phyloP scores from a whole-genome alignment of 2,113 vertebrate genomes.

The Plectropomus leopardus region DNA sequence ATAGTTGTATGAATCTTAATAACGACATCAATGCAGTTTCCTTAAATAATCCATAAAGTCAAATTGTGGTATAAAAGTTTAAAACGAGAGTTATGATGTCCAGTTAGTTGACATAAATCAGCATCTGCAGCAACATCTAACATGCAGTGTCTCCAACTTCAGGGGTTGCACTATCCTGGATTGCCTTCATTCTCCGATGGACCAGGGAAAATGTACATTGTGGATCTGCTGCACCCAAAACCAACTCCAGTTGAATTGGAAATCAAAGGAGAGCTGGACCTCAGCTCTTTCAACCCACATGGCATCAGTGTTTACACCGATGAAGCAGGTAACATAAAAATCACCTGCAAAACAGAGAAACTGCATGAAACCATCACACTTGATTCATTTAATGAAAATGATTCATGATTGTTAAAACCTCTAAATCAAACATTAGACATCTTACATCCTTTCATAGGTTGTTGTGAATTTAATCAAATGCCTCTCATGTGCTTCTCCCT shows the following conservation, averaged over 20 bases:
- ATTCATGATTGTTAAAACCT: no score
- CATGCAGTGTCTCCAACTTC: constrained; percentile 1
- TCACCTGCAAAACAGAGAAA: not conserved
- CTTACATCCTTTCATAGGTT: no score
- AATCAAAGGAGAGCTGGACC: constrained; percentile 62
- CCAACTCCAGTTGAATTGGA: constrained; percentile 58
- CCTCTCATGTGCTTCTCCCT: no score
- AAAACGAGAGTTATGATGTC: not conserved
- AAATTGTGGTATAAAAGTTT: not conserved
- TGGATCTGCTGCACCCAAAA: constrained; percentile 64
- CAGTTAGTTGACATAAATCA: not conserved
- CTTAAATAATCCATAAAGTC: not conserved
- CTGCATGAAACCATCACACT: not conserved
- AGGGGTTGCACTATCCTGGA: constrained; percentile 55
- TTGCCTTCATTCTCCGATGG: constrained; percentile 52
- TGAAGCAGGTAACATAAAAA: constrained; percentile 53
- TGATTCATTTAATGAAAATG: no score
- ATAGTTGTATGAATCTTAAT: not conserved
- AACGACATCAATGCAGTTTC: not conserved
- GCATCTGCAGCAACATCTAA: not conserved
- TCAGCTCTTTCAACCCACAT: constrained; percentile 67
- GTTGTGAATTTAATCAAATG: no score
- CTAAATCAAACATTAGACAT: no score
- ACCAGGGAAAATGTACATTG: constrained; percentile 64
- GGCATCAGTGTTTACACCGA: constrained; percentile 61